These are phyloP conservation scores for Agriopis marginaria DNA, from an alignment of 2,888 invertebrate genomes.

Conservation along the genomic window DNA sequence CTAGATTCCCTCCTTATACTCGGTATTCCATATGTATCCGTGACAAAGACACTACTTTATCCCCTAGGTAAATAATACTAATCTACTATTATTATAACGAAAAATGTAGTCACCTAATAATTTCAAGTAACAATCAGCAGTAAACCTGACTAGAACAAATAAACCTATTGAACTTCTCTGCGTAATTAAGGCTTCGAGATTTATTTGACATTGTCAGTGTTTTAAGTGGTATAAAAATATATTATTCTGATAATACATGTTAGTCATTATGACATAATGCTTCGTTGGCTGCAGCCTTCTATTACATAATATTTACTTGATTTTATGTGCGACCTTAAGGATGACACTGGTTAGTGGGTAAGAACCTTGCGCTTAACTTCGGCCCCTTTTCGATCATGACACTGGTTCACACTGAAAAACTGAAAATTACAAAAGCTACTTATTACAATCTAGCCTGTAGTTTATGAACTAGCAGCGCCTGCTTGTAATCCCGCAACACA, in stretches of 20 bases:
- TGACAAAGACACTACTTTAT: too few relatives aligned
- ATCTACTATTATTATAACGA: too few relatives aligned
- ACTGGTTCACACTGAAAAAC: background rate
- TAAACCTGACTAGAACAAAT: conserved; percentile 4
- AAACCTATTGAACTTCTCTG: background rate
- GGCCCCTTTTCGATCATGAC: background rate
- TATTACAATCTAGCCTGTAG: too few relatives aligned
- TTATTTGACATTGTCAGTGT: conserved; percentile 10
- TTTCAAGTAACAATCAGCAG: conserved; percentile 1
- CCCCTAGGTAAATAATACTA: too few relatives aligned
- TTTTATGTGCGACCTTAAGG: conserved; percentile 33
- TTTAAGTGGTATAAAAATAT: conserved; percentile 18
- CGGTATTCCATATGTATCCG: too few relatives aligned
- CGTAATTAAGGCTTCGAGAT: conserved; percentile 6
- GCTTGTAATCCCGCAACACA: too few relatives aligned
- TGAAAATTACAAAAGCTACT: too few relatives aligned
- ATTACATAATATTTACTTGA: conserved; percentile 31
- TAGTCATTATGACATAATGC: conserved; percentile 36
- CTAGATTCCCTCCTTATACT: too few relatives aligned
- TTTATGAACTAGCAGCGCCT: too few relatives aligned
- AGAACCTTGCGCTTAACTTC: background rate
- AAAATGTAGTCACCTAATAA: background rate
- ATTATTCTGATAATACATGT: conserved; percentile 14
- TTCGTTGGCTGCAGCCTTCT: conserved; percentile 29
- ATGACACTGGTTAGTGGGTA: background rate